Evolutionary conservation across 2,888 invertebrate genomes (phyloP), one percentile per base, ranked within the genome.

Genomic region (Euproctis similis): DNA sequence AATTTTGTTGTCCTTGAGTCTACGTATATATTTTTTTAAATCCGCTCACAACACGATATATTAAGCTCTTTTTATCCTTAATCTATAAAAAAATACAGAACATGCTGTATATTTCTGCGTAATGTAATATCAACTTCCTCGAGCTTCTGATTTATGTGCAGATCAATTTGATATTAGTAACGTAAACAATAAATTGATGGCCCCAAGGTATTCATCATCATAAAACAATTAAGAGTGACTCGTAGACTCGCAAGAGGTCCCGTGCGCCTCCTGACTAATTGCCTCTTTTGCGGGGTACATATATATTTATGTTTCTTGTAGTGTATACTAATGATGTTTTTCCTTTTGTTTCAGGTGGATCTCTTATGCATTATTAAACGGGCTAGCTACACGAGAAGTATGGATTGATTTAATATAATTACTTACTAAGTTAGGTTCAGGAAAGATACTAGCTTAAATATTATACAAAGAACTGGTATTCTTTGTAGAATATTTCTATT

Each of bases 271-370:
- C 11, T 16, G 12, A 22, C 11, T 34, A 34, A 34, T 30, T 26
- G 23, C 23, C 16, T 18, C 4, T n/a, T 23, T 26, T 10, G 17
- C 12, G 12, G n/a, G 22, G 8, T 26, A 8, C 9, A 17, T 22
- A 13, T 8, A 11, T 17, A 6, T n/a, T 2, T 9, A 23, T n/a
- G 12, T 4, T 28, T 24, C 11, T 20, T 8, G 10, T 22, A 13
- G 20, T 16, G 17, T 22, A 23, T 39, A n/a, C 20, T 44, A 38
- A 46, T 27, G 3, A 29, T 28, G 10, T 12, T 30, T 35, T 54
- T 51, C 57, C 33, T 29, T 59, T 75, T 77, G 77, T 78, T 77
- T 43, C 77, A 78, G 77, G 75, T 78, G 76, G 69, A 70, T 73
- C 65, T 48, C 63, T 44, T 59, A 65, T 57, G 53, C 58, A 56